phyloP scores from a whole-genome alignment of 2,797 vertebrate species.

The Cyclopterus lumpus region DNA sequence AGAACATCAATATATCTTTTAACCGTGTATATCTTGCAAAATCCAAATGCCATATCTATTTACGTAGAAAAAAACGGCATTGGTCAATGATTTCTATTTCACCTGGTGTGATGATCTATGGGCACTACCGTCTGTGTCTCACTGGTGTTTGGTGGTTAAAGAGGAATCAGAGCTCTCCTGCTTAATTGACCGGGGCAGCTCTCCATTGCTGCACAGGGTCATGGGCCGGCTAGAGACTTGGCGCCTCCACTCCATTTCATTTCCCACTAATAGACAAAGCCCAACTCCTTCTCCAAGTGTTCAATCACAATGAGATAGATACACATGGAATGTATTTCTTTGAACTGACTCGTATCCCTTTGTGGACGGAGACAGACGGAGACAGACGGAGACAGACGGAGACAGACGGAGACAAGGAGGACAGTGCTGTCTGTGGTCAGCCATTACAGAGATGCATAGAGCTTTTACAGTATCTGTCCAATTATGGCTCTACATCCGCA shows the following conservation, averaged over 20 bases:
- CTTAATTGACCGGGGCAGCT: slow-evolving; percentile 67
- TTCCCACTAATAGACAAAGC: slow-evolving; percentile 60
- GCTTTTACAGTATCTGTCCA: slow-evolving; percentile 69
- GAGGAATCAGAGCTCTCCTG: slow-evolving; percentile 48
- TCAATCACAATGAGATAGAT: slow-evolving; percentile 45
- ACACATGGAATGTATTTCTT: slow-evolving; percentile 23
- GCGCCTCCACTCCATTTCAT: slow-evolving; percentile 56
- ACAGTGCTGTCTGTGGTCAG: slow-evolving; percentile 50
- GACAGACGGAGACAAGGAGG: slow-evolving; percentile 32
- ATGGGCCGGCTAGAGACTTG: slow-evolving; percentile 52
- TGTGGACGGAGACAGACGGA: slow-evolving; percentile 26
- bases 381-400: slow-evolving; percentile 14
- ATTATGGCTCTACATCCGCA: slow-evolving; percentile 59
- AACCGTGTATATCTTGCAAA: slow-evolving; percentile 58
- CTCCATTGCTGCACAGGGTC: slow-evolving; percentile 55
- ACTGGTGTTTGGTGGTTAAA: slow-evolving; percentile 57
- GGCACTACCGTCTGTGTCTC: slow-evolving; percentile 12
- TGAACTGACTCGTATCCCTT: slow-evolving; percentile 36
- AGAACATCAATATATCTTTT: slow-evolving; percentile 69
- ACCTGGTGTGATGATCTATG: slow-evolving; percentile 58
- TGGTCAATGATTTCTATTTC: slow-evolving; percentile 60
- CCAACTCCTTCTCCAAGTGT: slow-evolving; percentile 40
- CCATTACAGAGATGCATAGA: slow-evolving; percentile 60
- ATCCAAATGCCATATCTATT: slow-evolving; percentile 63
- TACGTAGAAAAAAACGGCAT: slow-evolving; percentile 35